These are phyloP conservation scores for Salvelinus fontinalis DNA, from an alignment of 2,113 vertebrate species.

Conservation along the genomic window DNA sequence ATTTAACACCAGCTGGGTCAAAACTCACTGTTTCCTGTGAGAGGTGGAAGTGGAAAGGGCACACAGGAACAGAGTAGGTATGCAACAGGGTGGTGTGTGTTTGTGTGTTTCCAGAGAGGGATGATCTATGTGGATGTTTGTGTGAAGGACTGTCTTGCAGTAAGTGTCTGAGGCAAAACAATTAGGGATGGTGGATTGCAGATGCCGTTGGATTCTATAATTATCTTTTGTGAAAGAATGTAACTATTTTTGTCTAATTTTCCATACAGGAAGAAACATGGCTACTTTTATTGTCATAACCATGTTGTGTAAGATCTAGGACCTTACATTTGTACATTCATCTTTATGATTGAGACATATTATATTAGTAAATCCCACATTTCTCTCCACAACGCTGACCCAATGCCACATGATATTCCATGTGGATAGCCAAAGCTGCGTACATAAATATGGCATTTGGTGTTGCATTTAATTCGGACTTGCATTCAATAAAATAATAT, in stretches of 20 bases:
- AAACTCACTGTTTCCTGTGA: slow-evolving; percentile 40
- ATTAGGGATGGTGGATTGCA: neutral
- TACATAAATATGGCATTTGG: neutral
- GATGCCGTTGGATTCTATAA: neutral
- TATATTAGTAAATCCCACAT: neutral
- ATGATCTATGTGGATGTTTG: neutral
- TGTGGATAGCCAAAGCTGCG: neutral
- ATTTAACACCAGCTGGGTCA: slow-evolving; percentile 48
- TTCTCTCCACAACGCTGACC: neutral
- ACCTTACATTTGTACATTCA: neutral
- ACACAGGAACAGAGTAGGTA: slow-evolving; percentile 22
- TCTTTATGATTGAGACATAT: neutral
- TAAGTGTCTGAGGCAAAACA: neutral
- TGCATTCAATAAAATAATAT: neutral
- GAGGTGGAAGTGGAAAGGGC: slow-evolving; percentile 32
- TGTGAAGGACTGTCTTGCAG: neutral
- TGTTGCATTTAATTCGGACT: neutral
- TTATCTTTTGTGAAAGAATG: neutral
- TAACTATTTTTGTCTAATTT: too few relatives aligned
- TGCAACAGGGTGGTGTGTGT: slow-evolving; percentile 10
- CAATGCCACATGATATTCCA: neutral
- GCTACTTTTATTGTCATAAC: neutral
- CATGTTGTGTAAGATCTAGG: neutral
- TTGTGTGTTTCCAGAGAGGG: neutral
- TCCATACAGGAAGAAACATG: neutral